Evolutionary conservation across 2,113 vertebrate species (phyloP).

Genomic region (Okapia johnstoni): DNA sequence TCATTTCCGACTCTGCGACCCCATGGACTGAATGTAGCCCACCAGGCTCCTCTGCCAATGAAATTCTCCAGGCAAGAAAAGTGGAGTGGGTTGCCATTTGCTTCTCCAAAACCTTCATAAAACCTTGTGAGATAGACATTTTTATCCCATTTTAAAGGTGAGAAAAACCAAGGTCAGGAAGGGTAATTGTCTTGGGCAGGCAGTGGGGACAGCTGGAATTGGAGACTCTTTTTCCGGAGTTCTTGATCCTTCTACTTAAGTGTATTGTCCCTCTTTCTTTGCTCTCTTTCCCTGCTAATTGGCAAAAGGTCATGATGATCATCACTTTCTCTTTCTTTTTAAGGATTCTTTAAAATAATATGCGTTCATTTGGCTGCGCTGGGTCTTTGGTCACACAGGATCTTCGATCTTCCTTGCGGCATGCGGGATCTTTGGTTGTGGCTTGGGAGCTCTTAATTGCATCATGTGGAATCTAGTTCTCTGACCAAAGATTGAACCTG

Average conservation of each 20-base stretch:
- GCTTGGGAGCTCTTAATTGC: background rate
- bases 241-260: background rate
- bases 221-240: background rate
- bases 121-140: background rate
- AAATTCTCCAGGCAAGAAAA: background rate
- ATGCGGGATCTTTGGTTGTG: accelerated
- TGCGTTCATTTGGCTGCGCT: background rate
- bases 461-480: background rate
- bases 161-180: background rate
- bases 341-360: background rate
- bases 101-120: background rate
- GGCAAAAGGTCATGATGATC: background rate
- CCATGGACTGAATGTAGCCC: background rate
- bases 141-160: background rate
- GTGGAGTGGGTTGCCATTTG: background rate
- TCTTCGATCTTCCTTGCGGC: background rate
- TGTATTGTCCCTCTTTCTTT: accelerated
- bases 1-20: accelerated
- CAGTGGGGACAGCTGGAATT: background rate
- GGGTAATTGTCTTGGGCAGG: background rate
- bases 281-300: background rate
- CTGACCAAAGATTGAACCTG: background rate
- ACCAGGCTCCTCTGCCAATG: background rate
- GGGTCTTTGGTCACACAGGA: background rate
- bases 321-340: background rate